phyloP scores from a whole-genome alignment of 37 sponge, comb jelly and placozoan genomes.

The Spongilla lacustris region DNA sequence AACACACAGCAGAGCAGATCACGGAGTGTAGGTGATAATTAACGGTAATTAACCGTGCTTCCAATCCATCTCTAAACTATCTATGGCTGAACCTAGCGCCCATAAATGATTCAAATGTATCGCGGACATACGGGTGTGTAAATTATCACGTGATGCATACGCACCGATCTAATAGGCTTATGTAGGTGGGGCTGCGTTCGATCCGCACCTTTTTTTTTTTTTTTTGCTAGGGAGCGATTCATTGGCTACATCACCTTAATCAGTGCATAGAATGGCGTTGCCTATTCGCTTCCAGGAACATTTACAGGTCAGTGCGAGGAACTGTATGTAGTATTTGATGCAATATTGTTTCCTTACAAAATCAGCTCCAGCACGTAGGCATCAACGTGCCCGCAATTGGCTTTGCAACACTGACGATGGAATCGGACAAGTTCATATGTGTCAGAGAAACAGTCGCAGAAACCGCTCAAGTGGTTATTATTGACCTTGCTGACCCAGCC shows the following conservation, averaged over 20 bases:
- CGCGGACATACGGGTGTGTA: too few species aligned
- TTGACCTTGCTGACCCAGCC: constrained; percentile 87
- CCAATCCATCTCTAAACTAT: too few species aligned
- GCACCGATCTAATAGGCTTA: not conserved
- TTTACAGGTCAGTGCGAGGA: constrained; percentile 71
- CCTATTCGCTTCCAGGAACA: constrained; percentile 99
- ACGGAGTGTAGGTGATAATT: too few species aligned
- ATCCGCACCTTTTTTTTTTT: not conserved
- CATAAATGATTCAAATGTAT: too few species aligned
- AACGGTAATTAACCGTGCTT: too few species aligned
- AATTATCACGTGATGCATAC: not conserved
- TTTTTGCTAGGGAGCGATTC: not conserved
- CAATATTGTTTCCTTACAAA: not conserved
- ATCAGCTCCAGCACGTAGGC: constrained; percentile 93
- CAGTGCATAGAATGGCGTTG: constrained; percentile 13
- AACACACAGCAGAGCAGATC: too few species aligned
- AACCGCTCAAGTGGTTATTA: constrained; percentile 95
- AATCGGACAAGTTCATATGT: constrained; percentile 99
- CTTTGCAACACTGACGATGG: constrained; percentile 96
- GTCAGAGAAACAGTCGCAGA: constrained; percentile 98
- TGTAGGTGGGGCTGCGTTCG: not conserved
- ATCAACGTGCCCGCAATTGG: constrained; percentile 97
- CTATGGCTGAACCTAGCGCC: too few species aligned
- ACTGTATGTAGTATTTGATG: not conserved
- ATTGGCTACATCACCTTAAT: not conserved